A percentile compares a stretch with the other conserved stretches of the same genome.
These are phyloP conservation scores for Channa maculata DNA, from an alignment of 2,113 vertebrate species.

Conservation along the genomic window DNA sequence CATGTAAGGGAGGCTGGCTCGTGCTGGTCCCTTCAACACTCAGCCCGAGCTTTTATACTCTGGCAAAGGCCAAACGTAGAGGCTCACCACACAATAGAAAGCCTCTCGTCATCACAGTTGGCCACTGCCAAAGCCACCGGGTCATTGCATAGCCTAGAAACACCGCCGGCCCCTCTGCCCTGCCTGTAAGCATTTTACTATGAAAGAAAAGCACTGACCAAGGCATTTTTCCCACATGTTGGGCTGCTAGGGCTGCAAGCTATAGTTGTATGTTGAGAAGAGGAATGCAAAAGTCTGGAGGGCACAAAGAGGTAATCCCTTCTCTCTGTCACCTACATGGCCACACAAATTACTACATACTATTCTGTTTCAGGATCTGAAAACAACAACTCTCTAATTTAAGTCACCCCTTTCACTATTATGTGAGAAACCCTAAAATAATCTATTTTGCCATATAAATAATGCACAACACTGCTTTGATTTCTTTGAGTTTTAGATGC, in stretches of 20 bases:
- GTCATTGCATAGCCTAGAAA: slow-evolving; percentile 85
- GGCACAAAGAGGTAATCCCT: slow-evolving; percentile 61
- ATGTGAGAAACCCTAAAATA: no score
- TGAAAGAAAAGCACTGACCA: slow-evolving; percentile 87
- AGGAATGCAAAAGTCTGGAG: slow-evolving; percentile 68
- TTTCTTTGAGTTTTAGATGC: no score
- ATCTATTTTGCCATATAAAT: no score
- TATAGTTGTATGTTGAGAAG: slow-evolving; percentile 54
- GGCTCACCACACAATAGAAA: slow-evolving; percentile 86
- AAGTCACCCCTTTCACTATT: background rate
- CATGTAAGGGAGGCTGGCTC: slow-evolving; percentile 82
- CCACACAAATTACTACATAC: slow-evolving; percentile 20
- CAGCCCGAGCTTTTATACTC: slow-evolving; percentile 88
- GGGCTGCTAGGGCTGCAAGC: slow-evolving; percentile 35
- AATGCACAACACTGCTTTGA: background rate
- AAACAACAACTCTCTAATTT: slow-evolving; percentile 14
- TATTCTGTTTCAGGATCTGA: background rate
- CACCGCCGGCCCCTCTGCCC: slow-evolving; percentile 73
- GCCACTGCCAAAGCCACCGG: slow-evolving; percentile 77
- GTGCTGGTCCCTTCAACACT: slow-evolving; percentile 65
- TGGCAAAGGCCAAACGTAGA: slow-evolving; percentile 85
- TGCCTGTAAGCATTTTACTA: slow-evolving; percentile 85
- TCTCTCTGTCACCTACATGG: slow-evolving; percentile 18
- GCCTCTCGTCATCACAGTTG: slow-evolving; percentile 88
- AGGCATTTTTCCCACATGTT: slow-evolving; percentile 67